These are phyloP conservation scores for Moxostoma hubbsi DNA, from an alignment of 2,797 vertebrate genomes.

Conservation along the genomic window DNA sequence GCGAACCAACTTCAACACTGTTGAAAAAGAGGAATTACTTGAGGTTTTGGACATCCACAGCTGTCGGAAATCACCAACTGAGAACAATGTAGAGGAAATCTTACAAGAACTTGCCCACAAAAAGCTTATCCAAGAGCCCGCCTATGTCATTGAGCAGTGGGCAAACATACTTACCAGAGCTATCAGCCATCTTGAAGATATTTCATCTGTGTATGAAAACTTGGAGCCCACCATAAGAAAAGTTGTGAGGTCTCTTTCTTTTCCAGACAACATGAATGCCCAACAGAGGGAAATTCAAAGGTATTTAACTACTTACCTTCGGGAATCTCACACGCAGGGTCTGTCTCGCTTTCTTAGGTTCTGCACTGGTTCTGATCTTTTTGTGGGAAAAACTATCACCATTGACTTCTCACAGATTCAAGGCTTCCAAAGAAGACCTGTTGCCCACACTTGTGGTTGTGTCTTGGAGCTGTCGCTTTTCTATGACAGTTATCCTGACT, in stretches of 20 bases:
- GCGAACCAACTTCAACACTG: constrained; percentile 15
- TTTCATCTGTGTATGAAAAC: constrained; percentile 30
- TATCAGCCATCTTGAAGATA: constrained; percentile 1
- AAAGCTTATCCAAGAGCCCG: constrained; percentile 52
- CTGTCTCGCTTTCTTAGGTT: too few species aligned
- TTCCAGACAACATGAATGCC: constrained; percentile 18
- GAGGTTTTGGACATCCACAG: constrained; percentile 41
- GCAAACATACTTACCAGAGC: background rate
- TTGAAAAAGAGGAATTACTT: constrained; percentile 34
- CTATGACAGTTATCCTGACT: constrained; percentile 26
- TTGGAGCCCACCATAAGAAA: constrained; percentile 39
- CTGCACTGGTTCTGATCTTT: too few species aligned
- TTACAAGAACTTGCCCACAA: constrained; percentile 45
- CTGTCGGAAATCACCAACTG: constrained; percentile 40
- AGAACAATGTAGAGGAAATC: constrained; percentile 38
- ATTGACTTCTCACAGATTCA: too few species aligned
- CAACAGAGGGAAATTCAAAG: constrained; percentile 25
- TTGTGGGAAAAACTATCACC: too few species aligned
- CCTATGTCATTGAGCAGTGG: constrained; percentile 46
- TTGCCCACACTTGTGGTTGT: constrained; percentile 45
- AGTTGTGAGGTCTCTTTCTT: constrained; percentile 21
- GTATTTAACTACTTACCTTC: constrained; percentile 34
- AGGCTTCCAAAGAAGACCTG: too few species aligned
- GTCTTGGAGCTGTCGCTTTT: constrained; percentile 26
- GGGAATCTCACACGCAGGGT: too few species aligned